Evolutionary conservation across 1,140 invertebrate species (phyloP).

Genomic region (Phenacoccus solenopsis): DNA sequence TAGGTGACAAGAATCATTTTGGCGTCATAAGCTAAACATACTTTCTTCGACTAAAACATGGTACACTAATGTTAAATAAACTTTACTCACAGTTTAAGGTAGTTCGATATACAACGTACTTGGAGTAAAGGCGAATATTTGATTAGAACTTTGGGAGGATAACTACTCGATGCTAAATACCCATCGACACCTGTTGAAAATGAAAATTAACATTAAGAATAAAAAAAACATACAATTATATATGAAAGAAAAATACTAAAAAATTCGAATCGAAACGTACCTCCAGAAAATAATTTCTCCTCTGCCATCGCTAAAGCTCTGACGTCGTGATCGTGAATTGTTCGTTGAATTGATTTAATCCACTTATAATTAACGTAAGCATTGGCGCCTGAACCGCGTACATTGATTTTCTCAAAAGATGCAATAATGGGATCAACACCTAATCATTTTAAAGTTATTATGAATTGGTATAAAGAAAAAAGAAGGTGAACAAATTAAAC

Average conservation of each 20-base stretch:
- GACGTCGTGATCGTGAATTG: constrained; percentile 75
- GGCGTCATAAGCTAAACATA: not conserved
- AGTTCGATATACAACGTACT: constrained; percentile 24
- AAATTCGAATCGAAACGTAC: constrained; percentile 28
- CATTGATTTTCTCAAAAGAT: constrained; percentile 40
- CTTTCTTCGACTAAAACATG: not conserved
- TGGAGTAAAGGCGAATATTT: constrained; percentile 55
- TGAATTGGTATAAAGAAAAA: constrained; percentile 6
- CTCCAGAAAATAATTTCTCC: constrained; percentile 60
- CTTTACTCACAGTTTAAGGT: not conserved
- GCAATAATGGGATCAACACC: constrained; percentile 67
- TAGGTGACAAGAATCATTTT: not conserved
- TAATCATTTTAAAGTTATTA: constrained; percentile 22
- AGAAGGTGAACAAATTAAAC: not conserved
- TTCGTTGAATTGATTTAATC: constrained; percentile 63
- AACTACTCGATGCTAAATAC: constrained; percentile 51
- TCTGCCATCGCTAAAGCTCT: constrained; percentile 48
- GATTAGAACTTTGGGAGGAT: constrained; percentile 47
- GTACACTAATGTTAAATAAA: not conserved
- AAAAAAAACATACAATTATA: not conserved
- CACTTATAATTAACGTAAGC: constrained; percentile 40
- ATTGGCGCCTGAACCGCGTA: not conserved
- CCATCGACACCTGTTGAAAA: constrained; percentile 48
- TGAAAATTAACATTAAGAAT: not conserved
- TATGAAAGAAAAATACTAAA: not conserved